Percentiles rank a stretch among this genome's conserved stretches.
phyloP scores from a whole-genome alignment of 2,113 vertebrate species.

The Chaetorhynchus papuensis region DNA sequence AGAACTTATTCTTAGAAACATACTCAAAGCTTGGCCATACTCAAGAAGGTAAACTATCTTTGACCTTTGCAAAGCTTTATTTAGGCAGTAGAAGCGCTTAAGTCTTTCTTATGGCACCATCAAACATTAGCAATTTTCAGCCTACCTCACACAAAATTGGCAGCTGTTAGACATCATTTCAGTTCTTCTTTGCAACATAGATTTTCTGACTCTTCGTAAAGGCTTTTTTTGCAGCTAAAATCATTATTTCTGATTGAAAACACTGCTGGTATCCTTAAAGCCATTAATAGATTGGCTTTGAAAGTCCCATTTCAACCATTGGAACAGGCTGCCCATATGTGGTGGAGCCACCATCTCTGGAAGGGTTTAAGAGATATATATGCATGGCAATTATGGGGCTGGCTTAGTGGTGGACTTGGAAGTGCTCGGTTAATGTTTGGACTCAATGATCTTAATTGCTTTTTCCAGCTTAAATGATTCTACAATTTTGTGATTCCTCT shows the following conservation, averaged over 20 bases:
- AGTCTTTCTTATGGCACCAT: neutral
- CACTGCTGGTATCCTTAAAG: neutral
- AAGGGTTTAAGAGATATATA: neutral
- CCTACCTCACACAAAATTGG: neutral
- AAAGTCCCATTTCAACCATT: neutral
- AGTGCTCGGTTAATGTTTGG: neutral
- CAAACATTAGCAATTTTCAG: neutral
- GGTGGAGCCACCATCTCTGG: neutral
- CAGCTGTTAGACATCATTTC: neutral
- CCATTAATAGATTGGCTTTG: neutral
- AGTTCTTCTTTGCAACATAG: neutral
- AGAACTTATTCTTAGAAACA: neutral
- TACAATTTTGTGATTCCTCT: neutral
- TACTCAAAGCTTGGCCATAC: neutral
- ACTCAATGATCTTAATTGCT: neutral
- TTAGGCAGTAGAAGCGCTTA: neutral
- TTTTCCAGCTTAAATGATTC: neutral
- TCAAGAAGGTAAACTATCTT: neutral
- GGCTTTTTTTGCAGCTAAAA: neutral
- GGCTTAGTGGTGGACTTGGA: neutral
- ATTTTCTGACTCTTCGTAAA: neutral
- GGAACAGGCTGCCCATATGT: neutral
- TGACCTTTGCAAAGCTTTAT: neutral
- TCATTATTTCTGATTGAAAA: neutral
- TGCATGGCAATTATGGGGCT: accelerated